Conservation (phyloP, 1,140 invertebrate genomes). For the Drosophila repleta region DNA sequence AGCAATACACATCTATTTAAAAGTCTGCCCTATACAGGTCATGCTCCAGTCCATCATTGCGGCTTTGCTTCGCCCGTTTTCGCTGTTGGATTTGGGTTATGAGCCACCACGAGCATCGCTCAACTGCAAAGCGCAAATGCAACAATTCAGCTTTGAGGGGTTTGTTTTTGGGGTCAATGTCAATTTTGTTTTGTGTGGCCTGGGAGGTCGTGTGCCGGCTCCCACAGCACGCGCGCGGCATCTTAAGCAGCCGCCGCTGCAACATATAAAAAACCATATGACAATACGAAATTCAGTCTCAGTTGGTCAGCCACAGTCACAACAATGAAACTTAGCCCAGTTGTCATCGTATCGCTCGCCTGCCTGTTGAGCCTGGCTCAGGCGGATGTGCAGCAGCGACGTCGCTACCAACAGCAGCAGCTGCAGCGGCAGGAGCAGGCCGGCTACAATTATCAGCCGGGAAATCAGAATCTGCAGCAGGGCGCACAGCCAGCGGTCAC, state of each 20-base stretch:
- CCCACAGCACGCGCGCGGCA: constrained; percentile 28
- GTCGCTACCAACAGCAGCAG: constrained; percentile 43
- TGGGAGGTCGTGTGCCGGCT: constrained; percentile 19
- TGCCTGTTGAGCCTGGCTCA: constrained; percentile 38
- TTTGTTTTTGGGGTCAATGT: constrained; percentile 70
- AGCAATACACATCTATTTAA: too few species aligned
- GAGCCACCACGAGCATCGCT: neutral
- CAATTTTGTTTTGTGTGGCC: constrained; percentile 50
- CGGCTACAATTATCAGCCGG: constrained; percentile 47
- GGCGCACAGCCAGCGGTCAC: constrained; percentile 28
- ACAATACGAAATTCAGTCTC: constrained; percentile 19
- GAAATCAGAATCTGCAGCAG: constrained; percentile 21
- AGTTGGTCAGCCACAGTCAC: constrained; percentile 33
- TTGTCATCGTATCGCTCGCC: constrained; percentile 35
- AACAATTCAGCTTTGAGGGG: constrained; percentile 38
- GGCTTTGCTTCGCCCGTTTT: neutral
- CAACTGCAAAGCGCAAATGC: constrained; percentile 52
- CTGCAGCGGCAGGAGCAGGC: constrained; percentile 44
- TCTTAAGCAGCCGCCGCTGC: constrained; percentile 47
- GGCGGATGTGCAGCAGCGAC: constrained; percentile 42
- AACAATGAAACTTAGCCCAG: constrained; percentile 55
- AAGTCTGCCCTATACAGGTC: neutral
- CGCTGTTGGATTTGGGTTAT: constrained; percentile 22
- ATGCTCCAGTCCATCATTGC: neutral
- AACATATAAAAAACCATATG: constrained; percentile 49